phyloP scores from a whole-genome alignment of 2,113 vertebrate species.

The Alouatta palliata region DNA sequence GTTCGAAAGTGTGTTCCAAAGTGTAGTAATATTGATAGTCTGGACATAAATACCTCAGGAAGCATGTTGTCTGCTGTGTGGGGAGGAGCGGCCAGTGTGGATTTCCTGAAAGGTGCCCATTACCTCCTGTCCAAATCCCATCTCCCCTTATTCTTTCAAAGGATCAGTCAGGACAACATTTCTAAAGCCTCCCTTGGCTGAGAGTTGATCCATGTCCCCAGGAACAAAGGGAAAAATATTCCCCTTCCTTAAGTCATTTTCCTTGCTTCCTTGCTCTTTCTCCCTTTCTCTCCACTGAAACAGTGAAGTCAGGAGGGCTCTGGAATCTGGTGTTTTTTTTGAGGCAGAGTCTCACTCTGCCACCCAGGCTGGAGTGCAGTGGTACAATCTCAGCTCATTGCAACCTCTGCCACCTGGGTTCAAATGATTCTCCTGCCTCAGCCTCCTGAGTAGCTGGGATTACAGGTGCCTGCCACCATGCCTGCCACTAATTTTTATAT shows the following conservation, averaged over 20 bases:
- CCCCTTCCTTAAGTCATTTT: fast-evolving
- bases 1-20: not conserved
- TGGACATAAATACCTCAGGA: fast-evolving
- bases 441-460: too few relatives aligned
- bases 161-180: not conserved
- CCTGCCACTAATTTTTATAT: too few relatives aligned
- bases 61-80: fast-evolving
- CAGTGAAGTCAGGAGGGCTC: not conserved
- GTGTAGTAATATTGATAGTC: not conserved
- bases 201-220: too few relatives aligned
- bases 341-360: too few relatives aligned
- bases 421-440: too few relatives aligned
- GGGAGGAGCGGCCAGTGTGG: too few relatives aligned
- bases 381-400: too few relatives aligned
- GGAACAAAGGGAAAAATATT: not conserved
- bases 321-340: not conserved
- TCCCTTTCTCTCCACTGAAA: too few relatives aligned
- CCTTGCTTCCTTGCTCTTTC: not conserved
- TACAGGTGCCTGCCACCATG: too few relatives aligned
- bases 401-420: too few relatives aligned
- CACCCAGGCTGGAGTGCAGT: too few relatives aligned
- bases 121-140: not conserved
- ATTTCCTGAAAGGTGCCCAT: not conserved
- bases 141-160: not conserved
- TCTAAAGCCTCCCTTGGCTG: not conserved